Conservation (phyloP, 2,888 invertebrate genomes). For the Listrodromus nycthemerus region DNA sequence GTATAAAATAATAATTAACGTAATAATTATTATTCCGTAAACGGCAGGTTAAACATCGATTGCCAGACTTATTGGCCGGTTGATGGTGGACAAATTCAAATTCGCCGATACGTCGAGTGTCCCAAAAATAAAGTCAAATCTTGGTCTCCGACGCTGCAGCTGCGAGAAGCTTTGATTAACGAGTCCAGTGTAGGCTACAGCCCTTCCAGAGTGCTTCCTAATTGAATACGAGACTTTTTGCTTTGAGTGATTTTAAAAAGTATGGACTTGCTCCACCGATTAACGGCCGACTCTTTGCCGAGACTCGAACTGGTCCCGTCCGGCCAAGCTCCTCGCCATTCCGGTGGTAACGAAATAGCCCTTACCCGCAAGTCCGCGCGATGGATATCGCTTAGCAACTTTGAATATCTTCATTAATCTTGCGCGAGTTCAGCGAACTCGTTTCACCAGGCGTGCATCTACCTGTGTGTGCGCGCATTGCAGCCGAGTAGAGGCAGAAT, state of each 20-base stretch:
- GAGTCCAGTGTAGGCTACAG: conserved; percentile 17
- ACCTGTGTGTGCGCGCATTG: conserved; percentile 7
- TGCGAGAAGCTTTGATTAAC: conserved; percentile 47
- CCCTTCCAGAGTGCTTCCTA: conserved; percentile 30
- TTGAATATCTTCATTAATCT: conserved; percentile 71
- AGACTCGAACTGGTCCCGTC: conserved; percentile 49
- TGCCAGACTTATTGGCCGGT: background rate
- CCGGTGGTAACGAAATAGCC: conserved; percentile 53
- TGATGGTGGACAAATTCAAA: background rate
- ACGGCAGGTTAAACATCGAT: background rate
- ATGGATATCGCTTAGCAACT: conserved; percentile 67
- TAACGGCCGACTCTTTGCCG: conserved; percentile 37
- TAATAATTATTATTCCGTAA: background rate
- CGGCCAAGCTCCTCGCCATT: conserved; percentile 26
- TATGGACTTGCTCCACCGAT: conserved; percentile 20
- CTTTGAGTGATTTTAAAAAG: conserved; percentile 37
- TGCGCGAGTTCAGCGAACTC: conserved; percentile 67
- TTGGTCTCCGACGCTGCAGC: conserved; percentile 23
- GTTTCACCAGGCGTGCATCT: conserved; percentile 51
- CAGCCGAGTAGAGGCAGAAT: background rate
- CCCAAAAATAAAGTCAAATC: conserved; percentile 22
- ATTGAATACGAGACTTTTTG: conserved; percentile 43
- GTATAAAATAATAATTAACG: background rate
- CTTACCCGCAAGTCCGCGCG: conserved; percentile 41
- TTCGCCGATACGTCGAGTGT: background rate